Percentiles rank a stretch among this genome's conserved stretches.
Conservation (phyloP, 2,113 vertebrate genomes). For the Hystrix brachyura region DNA sequence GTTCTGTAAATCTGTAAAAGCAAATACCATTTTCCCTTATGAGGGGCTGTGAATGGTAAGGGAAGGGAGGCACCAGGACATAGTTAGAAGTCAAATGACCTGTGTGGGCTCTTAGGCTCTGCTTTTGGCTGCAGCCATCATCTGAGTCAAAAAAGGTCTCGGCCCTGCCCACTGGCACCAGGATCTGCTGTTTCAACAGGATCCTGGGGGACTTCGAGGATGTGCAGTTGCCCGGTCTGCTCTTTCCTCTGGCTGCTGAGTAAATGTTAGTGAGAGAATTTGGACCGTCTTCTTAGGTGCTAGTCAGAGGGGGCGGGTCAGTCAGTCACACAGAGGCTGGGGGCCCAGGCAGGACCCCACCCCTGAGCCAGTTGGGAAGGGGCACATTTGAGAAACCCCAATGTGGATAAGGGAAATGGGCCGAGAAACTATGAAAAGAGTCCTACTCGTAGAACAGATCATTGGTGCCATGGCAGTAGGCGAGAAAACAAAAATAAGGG, state of each 20-base stretch:
- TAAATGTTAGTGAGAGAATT: not conserved
- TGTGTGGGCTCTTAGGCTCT: fast-evolving
- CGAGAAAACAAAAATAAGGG: not conserved
- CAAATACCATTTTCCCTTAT: not conserved
- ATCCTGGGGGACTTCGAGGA: not conserved
- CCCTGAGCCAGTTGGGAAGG: not conserved
- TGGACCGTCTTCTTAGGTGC: not conserved
- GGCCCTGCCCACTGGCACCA: not conserved
- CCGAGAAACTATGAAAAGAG: not conserved
- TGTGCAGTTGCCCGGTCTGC: not conserved
- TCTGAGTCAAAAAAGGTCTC: not conserved
- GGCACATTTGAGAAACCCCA: not conserved
- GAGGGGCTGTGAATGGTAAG: not conserved
- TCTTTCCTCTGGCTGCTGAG: not conserved
- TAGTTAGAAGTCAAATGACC: not conserved
- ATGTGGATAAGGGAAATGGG: too few species aligned
- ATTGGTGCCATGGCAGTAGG: not conserved
- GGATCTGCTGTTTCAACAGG: not conserved
- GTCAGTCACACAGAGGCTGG: not conserved
- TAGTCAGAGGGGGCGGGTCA: not conserved
- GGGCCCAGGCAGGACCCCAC: not conserved
- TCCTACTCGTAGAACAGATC: fast-evolving
- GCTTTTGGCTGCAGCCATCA: not conserved
- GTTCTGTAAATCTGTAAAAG: not conserved
- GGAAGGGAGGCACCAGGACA: not conserved